Evolutionary conservation across 2,113 vertebrate species (phyloP).

Genomic region (Bambusicola thoracicus): DNA sequence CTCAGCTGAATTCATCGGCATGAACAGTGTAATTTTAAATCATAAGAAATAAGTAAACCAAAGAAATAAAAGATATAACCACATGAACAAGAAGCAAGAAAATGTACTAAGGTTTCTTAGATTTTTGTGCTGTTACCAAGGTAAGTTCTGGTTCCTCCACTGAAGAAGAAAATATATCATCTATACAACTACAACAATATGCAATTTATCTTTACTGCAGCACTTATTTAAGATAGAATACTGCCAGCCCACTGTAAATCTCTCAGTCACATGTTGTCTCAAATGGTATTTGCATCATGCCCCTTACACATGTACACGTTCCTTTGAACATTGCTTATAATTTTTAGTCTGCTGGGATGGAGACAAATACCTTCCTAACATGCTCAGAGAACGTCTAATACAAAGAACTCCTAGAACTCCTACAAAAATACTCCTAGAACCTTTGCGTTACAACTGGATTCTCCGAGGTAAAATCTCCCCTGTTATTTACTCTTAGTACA

Average conservation of each 20-base stretch:
- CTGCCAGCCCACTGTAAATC: background rate
- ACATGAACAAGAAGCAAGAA: background rate
- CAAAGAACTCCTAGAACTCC: no score
- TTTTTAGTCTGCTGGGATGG: background rate
- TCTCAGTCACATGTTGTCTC: background rate
- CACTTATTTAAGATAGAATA: background rate
- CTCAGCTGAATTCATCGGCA: constrained; percentile 12
- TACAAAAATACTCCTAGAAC: no score
- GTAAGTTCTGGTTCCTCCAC: background rate
- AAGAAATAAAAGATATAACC: background rate
- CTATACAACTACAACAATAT: background rate
- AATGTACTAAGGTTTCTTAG: background rate
- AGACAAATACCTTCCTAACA: background rate
- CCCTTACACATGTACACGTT: background rate
- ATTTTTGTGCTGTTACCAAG: background rate
- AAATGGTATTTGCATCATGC: background rate
- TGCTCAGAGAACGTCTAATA: background rate
- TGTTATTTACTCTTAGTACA: no score
- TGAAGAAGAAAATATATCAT: constrained; percentile 22
- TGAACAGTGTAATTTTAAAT: background rate
- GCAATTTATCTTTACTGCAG: background rate
- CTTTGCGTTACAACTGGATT: background rate
- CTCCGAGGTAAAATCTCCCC: background rate
- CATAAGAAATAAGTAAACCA: background rate
- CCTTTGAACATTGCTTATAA: background rate